Percentiles rank a stretch among this genome's conserved stretches.
These are phyloP conservation scores for Hypolimnas misippus DNA, from an alignment of 2,888 invertebrate species.

Conservation along the genomic window DNA sequence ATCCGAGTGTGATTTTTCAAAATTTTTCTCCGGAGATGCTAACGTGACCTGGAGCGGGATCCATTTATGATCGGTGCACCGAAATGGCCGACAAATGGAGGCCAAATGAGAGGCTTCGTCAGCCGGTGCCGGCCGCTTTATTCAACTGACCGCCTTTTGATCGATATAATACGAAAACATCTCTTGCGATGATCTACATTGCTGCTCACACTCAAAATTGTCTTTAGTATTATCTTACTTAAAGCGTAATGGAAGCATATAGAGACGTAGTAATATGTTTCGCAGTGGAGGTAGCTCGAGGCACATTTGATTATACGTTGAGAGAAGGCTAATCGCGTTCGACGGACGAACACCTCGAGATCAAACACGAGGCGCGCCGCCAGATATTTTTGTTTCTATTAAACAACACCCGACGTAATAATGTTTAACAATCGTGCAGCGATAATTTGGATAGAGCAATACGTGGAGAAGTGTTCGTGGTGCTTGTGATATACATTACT, in stretches of 20 bases:
- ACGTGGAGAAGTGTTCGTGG: conserved; percentile 52
- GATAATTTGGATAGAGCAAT: conserved; percentile 73
- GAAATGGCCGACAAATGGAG: conserved; percentile 84
- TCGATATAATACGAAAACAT: conserved; percentile 37
- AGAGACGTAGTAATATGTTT: conserved; percentile 42
- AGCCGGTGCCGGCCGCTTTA: conserved; percentile 72
- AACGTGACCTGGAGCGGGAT: conserved; percentile 80
- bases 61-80: conserved; percentile 83
- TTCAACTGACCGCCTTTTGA: conserved; percentile 65
- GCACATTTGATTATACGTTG: conserved; percentile 84
- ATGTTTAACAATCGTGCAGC: conserved; percentile 85
- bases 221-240: background rate
- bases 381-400: conserved; percentile 85
- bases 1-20: conserved; percentile 81
- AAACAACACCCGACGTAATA: conserved; percentile 85
- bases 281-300: conserved; percentile 67
- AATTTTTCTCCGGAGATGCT: conserved; percentile 74
- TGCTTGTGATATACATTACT: background rate
- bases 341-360: conserved; percentile 84
- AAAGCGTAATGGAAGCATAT: conserved; percentile 48
- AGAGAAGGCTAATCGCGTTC: conserved; percentile 83
- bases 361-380: conserved; percentile 84
- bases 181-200: conserved; percentile 26
- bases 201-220: conserved; percentile 18
- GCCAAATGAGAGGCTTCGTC: conserved; percentile 83